A percentile compares a stretch with the other conserved stretches of the same genome.
These are phyloP conservation scores for Drosophila mettleri DNA, from an alignment of 2,888 invertebrate genomes.

Conservation along the genomic window DNA sequence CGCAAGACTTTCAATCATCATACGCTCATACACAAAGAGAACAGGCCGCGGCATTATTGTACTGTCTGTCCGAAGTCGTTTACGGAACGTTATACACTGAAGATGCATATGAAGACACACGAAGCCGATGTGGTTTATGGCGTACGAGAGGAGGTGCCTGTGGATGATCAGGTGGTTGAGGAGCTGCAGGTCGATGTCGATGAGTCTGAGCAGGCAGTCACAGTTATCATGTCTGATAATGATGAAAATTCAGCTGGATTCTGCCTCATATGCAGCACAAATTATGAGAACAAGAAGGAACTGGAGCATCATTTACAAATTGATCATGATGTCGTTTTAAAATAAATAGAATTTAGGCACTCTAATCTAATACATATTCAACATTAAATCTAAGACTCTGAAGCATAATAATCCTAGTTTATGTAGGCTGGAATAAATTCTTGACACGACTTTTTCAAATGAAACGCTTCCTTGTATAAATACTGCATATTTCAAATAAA, in stretches of 20 bases:
- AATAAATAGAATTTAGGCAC: conserved; percentile 37
- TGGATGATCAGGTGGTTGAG: conserved; percentile 71
- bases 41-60: conserved; percentile 82
- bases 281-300: conserved; percentile 74
- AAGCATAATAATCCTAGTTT: conserved; percentile 5
- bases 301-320: conserved; percentile 78
- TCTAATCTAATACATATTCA: conserved; percentile 5
- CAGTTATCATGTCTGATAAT: conserved; percentile 73
- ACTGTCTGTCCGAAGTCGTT: conserved; percentile 81
- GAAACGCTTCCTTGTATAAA: conserved; percentile 9
- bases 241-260: conserved; percentile 61
- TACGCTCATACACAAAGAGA: conserved; percentile 81
- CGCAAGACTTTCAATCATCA: conserved; percentile 83
- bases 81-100: conserved; percentile 83
- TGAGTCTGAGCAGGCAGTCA: conserved; percentile 76
- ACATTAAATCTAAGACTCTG: background rate
- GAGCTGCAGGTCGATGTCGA: conserved; percentile 69
- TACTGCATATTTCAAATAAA: conserved; percentile 29
- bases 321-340: conserved; percentile 79
- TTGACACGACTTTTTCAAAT: conserved; percentile 6
- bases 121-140: conserved; percentile 69
- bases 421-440: conserved; percentile 3
- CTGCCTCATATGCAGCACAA: conserved; percentile 77
- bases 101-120: conserved; percentile 82
- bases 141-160: conserved; percentile 61